Conservation (phyloP, 2,888 invertebrate genomes). For the Ligdia adustata region DNA sequence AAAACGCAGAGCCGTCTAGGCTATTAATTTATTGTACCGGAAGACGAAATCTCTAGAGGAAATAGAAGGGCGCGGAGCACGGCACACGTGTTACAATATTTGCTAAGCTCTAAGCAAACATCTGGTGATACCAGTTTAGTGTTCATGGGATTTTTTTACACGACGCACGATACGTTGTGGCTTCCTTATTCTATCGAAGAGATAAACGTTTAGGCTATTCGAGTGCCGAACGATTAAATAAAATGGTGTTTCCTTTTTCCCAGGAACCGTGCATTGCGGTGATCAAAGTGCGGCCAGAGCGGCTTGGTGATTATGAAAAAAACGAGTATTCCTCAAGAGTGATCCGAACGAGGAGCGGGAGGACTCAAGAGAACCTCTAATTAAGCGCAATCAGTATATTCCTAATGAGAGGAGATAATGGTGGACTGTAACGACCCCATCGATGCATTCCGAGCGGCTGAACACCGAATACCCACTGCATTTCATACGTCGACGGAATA, state of each 20-base stretch:
- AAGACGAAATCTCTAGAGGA: slow-evolving; percentile 83
- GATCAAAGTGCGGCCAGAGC: slow-evolving; percentile 79
- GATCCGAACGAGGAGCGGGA: slow-evolving; percentile 62
- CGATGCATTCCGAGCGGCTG: slow-evolving; percentile 76
- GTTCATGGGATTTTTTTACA: slow-evolving; percentile 50
- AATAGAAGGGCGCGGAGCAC: slow-evolving; percentile 72
- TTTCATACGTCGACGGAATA: slow-evolving; percentile 70
- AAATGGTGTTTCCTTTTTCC: slow-evolving; percentile 61
- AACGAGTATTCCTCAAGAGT: slow-evolving; percentile 75
- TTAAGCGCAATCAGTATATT: slow-evolving; percentile 84
- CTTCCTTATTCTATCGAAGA: slow-evolving; percentile 39
- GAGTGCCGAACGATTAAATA: slow-evolving; percentile 38
- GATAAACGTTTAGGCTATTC: slow-evolving; percentile 31
- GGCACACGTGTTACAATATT: slow-evolving; percentile 84
- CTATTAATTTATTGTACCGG: slow-evolving; percentile 80
- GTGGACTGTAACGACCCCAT: slow-evolving; percentile 79
- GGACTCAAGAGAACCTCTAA: slow-evolving; percentile 76
- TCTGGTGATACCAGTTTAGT: slow-evolving; percentile 63
- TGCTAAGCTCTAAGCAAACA: slow-evolving; percentile 76
- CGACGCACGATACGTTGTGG: slow-evolving; percentile 29
- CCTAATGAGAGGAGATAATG: slow-evolving; percentile 83
- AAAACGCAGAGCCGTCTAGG: slow-evolving; percentile 57
- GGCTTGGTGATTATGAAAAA: slow-evolving; percentile 80
- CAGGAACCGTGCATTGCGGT: slow-evolving; percentile 76
- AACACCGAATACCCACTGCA: slow-evolving; percentile 69